Evolutionary conservation across 1,140 invertebrate species (phyloP).

Genomic region (Caerostris extrusa): DNA sequence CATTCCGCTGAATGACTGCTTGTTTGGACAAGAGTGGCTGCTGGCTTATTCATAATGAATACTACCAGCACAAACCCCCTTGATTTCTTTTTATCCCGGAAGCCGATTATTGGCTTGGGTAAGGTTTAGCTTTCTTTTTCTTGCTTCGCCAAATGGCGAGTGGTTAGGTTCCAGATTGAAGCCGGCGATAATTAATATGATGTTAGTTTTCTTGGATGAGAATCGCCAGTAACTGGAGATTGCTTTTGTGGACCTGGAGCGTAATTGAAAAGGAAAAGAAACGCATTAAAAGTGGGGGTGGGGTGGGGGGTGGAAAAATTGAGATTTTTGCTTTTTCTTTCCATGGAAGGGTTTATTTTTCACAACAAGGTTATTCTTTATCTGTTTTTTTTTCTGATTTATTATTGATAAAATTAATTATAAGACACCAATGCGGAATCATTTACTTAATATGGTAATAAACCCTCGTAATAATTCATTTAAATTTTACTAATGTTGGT

Average conservation of each 20-base stretch:
- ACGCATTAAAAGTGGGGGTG: background rate
- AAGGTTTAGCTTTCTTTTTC: background rate
- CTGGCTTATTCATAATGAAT: conserved; percentile 28
- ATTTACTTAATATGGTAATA: too few relatives aligned
- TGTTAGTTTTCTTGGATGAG: background rate
- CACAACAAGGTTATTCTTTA: too few relatives aligned
- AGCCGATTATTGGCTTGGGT: conserved; percentile 21
- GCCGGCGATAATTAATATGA: conserved; percentile 24
- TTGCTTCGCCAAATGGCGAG: conserved; percentile 10
- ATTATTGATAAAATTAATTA: too few relatives aligned
- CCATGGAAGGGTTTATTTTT: background rate
- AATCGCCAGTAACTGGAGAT: conserved; percentile 11
- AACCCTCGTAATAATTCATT: too few relatives aligned
- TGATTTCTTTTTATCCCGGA: background rate
- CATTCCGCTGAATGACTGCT: background rate
- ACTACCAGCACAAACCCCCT: background rate
- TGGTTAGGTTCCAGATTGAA: conserved; percentile 3
- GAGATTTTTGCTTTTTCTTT: background rate
- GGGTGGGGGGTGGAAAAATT: background rate
- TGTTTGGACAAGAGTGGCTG: conserved; percentile 16
- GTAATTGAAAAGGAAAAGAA: conserved; percentile 21
- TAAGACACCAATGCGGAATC: too few relatives aligned
- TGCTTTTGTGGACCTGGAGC: conserved; percentile 25
- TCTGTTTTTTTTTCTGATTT: too few relatives aligned
- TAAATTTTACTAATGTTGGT: too few relatives aligned